Evolutionary conservation across 2,797 vertebrate species (phyloP).

Genomic region (Liparis tanakae): DNA sequence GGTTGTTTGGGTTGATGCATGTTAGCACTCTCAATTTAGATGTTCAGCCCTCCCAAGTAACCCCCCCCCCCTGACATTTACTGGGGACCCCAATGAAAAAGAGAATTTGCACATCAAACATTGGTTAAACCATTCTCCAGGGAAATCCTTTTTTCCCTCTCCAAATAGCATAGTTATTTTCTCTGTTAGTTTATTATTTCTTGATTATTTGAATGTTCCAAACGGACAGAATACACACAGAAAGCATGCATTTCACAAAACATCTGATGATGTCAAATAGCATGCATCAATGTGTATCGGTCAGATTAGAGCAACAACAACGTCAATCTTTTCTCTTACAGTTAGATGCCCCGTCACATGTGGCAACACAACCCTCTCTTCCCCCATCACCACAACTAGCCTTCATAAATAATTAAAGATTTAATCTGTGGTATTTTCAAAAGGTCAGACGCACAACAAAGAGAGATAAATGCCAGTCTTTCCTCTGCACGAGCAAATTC

Average conservation of each 20-base stretch:
- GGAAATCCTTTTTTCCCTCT: constrained; percentile 52
- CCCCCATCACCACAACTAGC: constrained; percentile 77
- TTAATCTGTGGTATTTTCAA: constrained; percentile 95
- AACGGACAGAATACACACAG: neutral
- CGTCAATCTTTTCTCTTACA: constrained; percentile 30
- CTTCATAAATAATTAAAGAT: constrained; percentile 96
- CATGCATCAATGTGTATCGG: neutral
- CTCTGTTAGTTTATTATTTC: constrained; percentile 59
- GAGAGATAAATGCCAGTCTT: constrained; percentile 82
- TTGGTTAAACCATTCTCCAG: constrained; percentile 61
- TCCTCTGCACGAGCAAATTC: constrained; percentile 57
- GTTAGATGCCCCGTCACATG: constrained; percentile 77
- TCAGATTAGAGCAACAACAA: constrained; percentile 14
- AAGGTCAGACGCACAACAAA: constrained; percentile 91
- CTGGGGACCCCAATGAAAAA: constrained; percentile 61
- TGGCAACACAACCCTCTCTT: constrained; percentile 70
- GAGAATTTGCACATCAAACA: constrained; percentile 82
- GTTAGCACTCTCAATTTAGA: constrained; percentile 75
- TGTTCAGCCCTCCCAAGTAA: constrained; percentile 67
- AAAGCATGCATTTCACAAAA: neutral
- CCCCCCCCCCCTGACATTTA: constrained; percentile 68
- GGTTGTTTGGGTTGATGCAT: constrained; percentile 70
- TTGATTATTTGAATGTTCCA: constrained; percentile 56
- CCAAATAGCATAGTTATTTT: constrained; percentile 41
- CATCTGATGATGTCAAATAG: neutral